Percentiles rank a stretch among this genome's conserved stretches.
phyloP scores from a whole-genome alignment of 2,113 vertebrate genomes.

The Melanerpes formicivorus region DNA sequence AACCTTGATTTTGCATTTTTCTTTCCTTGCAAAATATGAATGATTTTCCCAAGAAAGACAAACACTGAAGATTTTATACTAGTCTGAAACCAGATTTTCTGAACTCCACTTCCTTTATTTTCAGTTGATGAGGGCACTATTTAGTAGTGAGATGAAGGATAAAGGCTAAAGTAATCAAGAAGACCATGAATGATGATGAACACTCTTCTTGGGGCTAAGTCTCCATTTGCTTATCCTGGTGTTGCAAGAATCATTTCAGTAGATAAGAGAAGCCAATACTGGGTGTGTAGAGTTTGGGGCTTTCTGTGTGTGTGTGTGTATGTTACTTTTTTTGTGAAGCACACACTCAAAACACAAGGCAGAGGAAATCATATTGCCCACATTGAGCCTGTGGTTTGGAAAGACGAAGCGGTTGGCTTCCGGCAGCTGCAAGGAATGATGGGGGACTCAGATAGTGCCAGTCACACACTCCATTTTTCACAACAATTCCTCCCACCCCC shows the following conservation, averaged over 20 bases:
- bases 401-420: constrained; percentile 69
- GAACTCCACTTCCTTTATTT: not conserved
- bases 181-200: not conserved
- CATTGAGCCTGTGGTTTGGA: constrained; percentile 76
- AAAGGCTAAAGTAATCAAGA: not conserved
- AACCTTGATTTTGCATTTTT: not conserved
- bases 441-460: constrained; percentile 62
- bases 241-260: constrained; percentile 12
- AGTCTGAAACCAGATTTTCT: not conserved
- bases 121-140: not conserved
- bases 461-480: constrained; percentile 32
- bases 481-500: not conserved
- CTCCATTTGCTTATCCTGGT: not conserved
- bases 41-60: not conserved
- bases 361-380: constrained; percentile 61
- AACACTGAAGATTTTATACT: not conserved
- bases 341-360: constrained; percentile 18
- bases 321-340: constrained; percentile 39
- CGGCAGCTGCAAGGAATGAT: constrained; percentile 76
- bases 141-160: not conserved
- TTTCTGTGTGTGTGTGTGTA: not conserved
- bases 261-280: not conserved
- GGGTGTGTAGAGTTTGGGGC: not conserved
- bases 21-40: not conserved
- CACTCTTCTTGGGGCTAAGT: not conserved